These are phyloP conservation scores for Synanthedon formicaeformis DNA, from an alignment of 2,888 invertebrate species.

Conservation along the genomic window DNA sequence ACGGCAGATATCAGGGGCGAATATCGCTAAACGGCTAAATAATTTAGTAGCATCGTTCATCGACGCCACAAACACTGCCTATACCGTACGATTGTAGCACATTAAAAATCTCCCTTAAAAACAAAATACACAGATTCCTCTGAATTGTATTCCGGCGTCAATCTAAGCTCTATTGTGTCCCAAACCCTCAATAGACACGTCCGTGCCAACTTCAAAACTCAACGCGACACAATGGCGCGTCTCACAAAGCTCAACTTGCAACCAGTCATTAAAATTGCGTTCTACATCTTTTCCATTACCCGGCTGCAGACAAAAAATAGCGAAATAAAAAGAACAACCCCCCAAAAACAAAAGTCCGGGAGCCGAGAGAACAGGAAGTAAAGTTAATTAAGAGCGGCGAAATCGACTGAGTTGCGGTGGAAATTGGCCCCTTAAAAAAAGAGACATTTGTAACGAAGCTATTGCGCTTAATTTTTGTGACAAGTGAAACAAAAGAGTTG, in stretches of 20 bases:
- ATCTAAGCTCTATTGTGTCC: slow-evolving; percentile 33
- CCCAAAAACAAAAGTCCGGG: slow-evolving; percentile 61
- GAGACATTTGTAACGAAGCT: slow-evolving; percentile 68
- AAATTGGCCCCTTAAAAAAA: slow-evolving; percentile 69
- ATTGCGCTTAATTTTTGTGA: slow-evolving; percentile 71
- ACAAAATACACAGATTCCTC: background rate
- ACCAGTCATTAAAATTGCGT: slow-evolving; percentile 67
- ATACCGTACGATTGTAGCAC: background rate
- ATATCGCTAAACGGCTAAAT: slow-evolving; percentile 70
- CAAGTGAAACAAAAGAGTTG: slow-evolving; percentile 71
- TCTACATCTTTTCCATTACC: slow-evolving; percentile 69
- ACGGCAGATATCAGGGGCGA: slow-evolving; percentile 53
- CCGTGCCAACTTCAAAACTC: slow-evolving; percentile 51
- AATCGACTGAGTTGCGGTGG: slow-evolving; percentile 70
- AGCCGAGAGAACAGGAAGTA: slow-evolving; percentile 67
- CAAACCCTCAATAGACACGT: slow-evolving; percentile 35
- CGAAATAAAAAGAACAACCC: slow-evolving; percentile 57
- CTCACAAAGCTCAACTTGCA: slow-evolving; percentile 63
- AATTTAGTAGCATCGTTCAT: slow-evolving; percentile 51
- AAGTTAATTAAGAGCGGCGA: slow-evolving; percentile 71
- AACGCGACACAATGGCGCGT: slow-evolving; percentile 46
- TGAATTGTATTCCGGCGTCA: slow-evolving; percentile 3
- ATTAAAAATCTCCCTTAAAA: background rate
- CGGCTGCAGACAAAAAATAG: slow-evolving; percentile 67
- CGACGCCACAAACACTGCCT: background rate